Base-by-base conservation (phyloP, 2,888 invertebrate genomes). In the Polymixis flavicincta region DNA sequence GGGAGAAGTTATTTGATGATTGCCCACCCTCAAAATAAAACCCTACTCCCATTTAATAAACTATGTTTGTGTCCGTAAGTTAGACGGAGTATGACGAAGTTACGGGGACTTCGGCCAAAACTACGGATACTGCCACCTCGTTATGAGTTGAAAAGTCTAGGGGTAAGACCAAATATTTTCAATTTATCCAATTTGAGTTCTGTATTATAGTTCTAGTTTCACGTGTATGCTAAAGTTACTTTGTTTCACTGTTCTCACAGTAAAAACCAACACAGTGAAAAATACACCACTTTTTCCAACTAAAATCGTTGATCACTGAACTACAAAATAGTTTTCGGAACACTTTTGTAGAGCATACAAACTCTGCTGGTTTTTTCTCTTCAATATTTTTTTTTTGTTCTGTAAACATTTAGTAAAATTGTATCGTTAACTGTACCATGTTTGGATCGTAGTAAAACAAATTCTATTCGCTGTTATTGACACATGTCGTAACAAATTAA, bases 261-360 rank as follows among this genome's bases (percentile, higher is more conserved):
- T 50, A 45, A 68, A 82, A 76, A 79, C 54, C 50, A 42, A 50
- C 54, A 37, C 25, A 5, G 52, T 48, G 66, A 64, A 76, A 70
- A 82, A 82, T 63, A 42, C 63, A 55, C 14, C 2, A 11, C 0
- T 25, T 68, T 68, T 64, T 64, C 0, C 8, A 57, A 63, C 32
- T 17, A 64, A 67, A 74, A 37, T 28, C 52, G 37, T 60, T 48
- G 52, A 59, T 48, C 52, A 48, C 28, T 59, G 14, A 54, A n/a
- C 59, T 45, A 50, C 14, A 28, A 50, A 74, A 66, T n/a, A 32
- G 45, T 60, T 72, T 76, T n/a, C 13, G 25, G 17, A n/a, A 32
- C 22, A 61, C 14, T 61, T 50, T 77, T 63, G 8, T 17, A 3
- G 2, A 37, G n/a, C 25, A 13, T 11, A 55, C 7, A 48, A 25